Base-by-base conservation (phyloP, 2,113 vertebrate species). In the Athene noctua region DNA sequence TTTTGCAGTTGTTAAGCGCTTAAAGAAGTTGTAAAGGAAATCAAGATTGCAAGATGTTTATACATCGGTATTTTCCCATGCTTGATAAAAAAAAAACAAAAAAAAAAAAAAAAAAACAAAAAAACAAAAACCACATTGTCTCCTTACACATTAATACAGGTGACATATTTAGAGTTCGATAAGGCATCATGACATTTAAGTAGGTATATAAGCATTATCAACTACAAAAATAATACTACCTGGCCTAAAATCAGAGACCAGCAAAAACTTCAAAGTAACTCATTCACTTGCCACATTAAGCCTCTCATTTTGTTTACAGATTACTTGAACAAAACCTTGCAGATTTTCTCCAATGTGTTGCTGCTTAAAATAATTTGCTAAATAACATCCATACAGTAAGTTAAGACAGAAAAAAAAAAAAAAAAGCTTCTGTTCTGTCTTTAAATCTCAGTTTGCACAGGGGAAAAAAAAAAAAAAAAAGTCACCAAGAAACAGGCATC, bases 1-100 rank as follows among this genome's bases (percentile, higher is more conserved):
- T 72, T 94, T 93, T 90, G 83, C 91, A 96, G 90, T 93, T 92
- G 82, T 93, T 90, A 94, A 96, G 81, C 0, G 2, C 91, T 96
- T 96, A 93, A 96, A 94, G 63, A 86, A 88, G 72, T 46, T 91
- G 95, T 77, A 95, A 95, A 91, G 73, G 78, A 95, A 96, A 96
- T 90, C 54, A 57, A 96, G 83, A 87, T n/a, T 91, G 67, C 80
- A 88, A 78, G 46, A 87, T 20, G 29, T 94, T 96, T 91, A 63
- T 44, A 34, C 44, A 63, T 34, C 55, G 82, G 42, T 77, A 80
- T 90, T 91, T 93, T 87, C 55, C 49, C 71, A 77, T 58, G 38
- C 75, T 77, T 94, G 81, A 85, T 54, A 73, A 62, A 68, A 34
- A 47, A 25, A 81, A 65, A 7, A 63, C 26, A 40, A 25, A 70